Base-by-base conservation (phyloP, 2,888 invertebrate species). In the Spilarctia lutea region DNA sequence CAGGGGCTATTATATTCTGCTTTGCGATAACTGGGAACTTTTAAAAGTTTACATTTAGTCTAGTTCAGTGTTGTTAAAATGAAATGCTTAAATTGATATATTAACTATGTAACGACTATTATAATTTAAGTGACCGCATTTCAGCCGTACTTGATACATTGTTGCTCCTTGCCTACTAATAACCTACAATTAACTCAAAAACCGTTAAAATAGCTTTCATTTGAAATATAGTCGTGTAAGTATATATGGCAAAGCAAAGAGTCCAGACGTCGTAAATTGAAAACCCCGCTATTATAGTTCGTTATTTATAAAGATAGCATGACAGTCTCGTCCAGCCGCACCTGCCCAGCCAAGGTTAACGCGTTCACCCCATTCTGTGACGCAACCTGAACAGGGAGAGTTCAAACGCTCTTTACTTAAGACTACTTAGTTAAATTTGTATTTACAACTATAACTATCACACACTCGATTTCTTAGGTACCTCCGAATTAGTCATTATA, bases 301-400 rank as follows among this genome's bases (percentile, higher is more conserved):
- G 72, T 81, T 83, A 80, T 85, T 83, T 80, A 81, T 73, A 71
- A 79, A 81, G 80, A 83, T 81, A 81, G 80, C 81, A 84, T 81
- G 77, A 81, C 67, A 68, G 81, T 83, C 83, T 84, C 73, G 82
- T 80, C 86, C 83, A 80, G 82, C 85, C 85, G 75, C 84, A 81
- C 86, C 85, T 85, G 81, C 65, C 70, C 74, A 67, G 56, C 73
- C 84, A 87, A 86, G 87, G 87, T 84, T 82, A 82, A 80, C 80
- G 79, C 74, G 75, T 78, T 82, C 87, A 87, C 86, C 86, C 83
- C 72, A 85, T 81, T 83, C 68, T 65, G 76, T 84, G 81, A 80
- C 79, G 80, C 71, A 70, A 73, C 35, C 72, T 39, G 70, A 75
- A 73, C 82, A 72, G 84, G 68, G 65, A 24, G 24, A 56, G 67